These are phyloP conservation scores for Rousettus madagascariensis DNA, from an alignment of 2,797 vertebrate species.

Conservation along the genomic window DNA sequence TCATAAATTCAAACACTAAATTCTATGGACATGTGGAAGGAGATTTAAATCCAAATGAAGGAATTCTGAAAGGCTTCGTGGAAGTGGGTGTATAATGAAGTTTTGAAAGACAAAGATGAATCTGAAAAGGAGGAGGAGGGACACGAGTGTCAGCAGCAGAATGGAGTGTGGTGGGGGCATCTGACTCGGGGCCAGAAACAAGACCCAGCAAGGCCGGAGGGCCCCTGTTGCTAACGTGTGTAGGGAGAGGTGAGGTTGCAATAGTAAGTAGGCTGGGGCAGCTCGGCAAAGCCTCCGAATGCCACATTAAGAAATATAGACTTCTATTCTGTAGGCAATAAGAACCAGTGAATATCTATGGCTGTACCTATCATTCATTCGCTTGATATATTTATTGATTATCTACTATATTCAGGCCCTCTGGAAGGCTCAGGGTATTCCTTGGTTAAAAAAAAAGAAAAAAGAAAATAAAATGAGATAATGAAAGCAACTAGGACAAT, in stretches of 20 bases:
- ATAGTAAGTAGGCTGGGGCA: too few species aligned
- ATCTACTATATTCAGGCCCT: background rate
- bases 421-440: background rate
- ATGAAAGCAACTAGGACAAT: background rate
- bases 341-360: background rate
- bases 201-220: accelerated
- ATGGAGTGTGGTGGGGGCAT: background rate
- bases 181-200: background rate
- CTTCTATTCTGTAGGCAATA: background rate
- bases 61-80: background rate
- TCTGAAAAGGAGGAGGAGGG: background rate
- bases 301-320: background rate
- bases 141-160: background rate
- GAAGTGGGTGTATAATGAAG: background rate
- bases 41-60: background rate
- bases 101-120: constrained; percentile 8
- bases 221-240: accelerated
- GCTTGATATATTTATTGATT: background rate
- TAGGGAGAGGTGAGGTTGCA: too few species aligned
- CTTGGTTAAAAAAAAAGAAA: background rate
- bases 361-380: background rate
- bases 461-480: background rate
- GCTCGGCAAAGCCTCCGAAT: background rate
- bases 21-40: background rate
- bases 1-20: background rate